Base-by-base conservation (phyloP, 2,113 vertebrate species). In the Solenodon paradoxus region DNA sequence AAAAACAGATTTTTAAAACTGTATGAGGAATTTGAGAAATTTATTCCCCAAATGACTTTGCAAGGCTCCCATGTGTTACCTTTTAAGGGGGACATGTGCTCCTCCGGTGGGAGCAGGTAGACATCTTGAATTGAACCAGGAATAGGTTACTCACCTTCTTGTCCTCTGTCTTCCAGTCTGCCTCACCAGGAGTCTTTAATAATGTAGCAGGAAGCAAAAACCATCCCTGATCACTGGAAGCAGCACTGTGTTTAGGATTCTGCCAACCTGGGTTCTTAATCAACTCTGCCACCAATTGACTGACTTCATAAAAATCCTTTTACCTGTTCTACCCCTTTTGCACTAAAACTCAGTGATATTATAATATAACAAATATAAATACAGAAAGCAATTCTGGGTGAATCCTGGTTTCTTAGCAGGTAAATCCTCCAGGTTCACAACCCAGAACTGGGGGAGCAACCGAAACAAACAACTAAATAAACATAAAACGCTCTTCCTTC, bases 1-100 rank as follows among this genome's bases (percentile, higher is more conserved):
- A 95, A 94, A 89, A 81, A 94, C 71, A 96, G 87, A 90, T 81
- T 78, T 88, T 86, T 77, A 96, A 94, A 96, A 90, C 90, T 89
- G 75, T 90, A 53, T 88, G 85, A 90, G 90, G 71, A 97, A 96
- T 93, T 90, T 95, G 92, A 95, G 83, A 85, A 84, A 96, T 92
- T 96, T 96, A 38, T 93, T 53, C 28, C 45, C 69, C 32, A 92
- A 7, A 75, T 7, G 63, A 42, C 35, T 61, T 88, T 47, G 80
- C 55, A 71, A 72, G 71, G 79, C 64, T 89, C 79, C 85, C 35
- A 49, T 16, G 15, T 78, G n/a, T 89, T 69, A 49, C 40, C 51
- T 94, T 77, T 92, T 88, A 86, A 95, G 71, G 40, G 45, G 9
- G 10, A 68, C 20, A 3, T 28, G 15, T 22, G 79, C 10, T 53